Evolutionary conservation across 2,888 invertebrate genomes (phyloP).

Genomic region (Drosophila emarginata): DNA sequence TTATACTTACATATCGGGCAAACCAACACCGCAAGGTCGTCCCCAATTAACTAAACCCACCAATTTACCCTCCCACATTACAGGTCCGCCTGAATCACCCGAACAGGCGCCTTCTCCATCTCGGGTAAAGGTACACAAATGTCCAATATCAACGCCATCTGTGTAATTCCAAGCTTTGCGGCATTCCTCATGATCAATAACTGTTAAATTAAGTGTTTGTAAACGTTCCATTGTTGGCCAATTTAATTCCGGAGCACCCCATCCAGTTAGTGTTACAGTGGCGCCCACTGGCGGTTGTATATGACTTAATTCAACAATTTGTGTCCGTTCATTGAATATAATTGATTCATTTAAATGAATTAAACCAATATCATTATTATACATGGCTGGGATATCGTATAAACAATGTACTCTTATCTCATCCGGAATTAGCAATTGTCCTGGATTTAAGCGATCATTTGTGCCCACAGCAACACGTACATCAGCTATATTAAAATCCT

Average conservation of each 20-base stretch:
- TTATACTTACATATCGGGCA: slow-evolving; percentile 66
- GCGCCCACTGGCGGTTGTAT: slow-evolving; percentile 81
- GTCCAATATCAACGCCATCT: slow-evolving; percentile 84
- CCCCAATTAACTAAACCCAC: slow-evolving; percentile 79
- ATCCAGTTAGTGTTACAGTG: slow-evolving; percentile 84
- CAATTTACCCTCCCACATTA: slow-evolving; percentile 64
- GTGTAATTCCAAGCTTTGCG: slow-evolving; percentile 81
- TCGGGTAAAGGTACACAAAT: slow-evolving; percentile 85
- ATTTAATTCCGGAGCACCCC: slow-evolving; percentile 84
- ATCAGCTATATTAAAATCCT: slow-evolving; percentile 47
- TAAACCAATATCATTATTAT: slow-evolving; percentile 86
- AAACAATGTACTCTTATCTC: slow-evolving; percentile 56
- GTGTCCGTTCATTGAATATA: slow-evolving; percentile 83
- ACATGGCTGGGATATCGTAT: slow-evolving; percentile 65
- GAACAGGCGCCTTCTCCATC: slow-evolving; percentile 83
- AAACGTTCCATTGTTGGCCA: slow-evolving; percentile 83
- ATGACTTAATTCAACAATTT: slow-evolving; percentile 83
- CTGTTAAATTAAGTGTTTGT: slow-evolving; percentile 84
- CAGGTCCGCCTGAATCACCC: slow-evolving; percentile 77
- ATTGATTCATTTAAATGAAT: slow-evolving; percentile 84
- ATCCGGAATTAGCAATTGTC: slow-evolving; percentile 52
- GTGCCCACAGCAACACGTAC: slow-evolving; percentile 70
- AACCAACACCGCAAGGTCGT: slow-evolving; percentile 72
- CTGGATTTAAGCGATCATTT: slow-evolving; percentile 57
- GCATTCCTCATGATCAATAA: slow-evolving; percentile 84